Evolutionary conservation across 1,140 invertebrate genomes (phyloP).

Genomic region (Drosophila murphyi): DNA sequence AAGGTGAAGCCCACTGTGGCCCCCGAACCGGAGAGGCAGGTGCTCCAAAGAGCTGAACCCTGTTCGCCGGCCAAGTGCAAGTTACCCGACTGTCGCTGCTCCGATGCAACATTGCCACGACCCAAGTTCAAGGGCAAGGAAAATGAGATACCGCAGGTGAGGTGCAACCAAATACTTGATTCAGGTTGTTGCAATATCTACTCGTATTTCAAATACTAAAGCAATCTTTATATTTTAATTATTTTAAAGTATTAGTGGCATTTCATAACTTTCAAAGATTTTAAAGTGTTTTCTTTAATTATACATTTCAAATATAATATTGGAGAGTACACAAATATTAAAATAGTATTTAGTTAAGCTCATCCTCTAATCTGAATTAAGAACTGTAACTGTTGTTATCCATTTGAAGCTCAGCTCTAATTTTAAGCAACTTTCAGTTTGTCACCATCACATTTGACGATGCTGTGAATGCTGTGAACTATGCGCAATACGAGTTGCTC

Average conservation of each 20-base stretch:
- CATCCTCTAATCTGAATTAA: too few species aligned
- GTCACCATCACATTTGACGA: conserved; percentile 90
- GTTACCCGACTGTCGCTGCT: conserved; percentile 85
- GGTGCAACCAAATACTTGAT: background rate
- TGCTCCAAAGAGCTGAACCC: conserved; percentile 49
- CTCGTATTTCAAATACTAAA: too few species aligned
- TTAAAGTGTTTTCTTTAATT: too few species aligned
- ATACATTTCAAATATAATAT: too few species aligned
- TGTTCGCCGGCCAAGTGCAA: conserved; percentile 76
- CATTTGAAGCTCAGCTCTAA: background rate
- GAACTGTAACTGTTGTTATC: too few species aligned
- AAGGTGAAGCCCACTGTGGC: conserved; percentile 18
- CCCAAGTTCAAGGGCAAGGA: conserved; percentile 71
- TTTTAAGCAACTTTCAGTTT: conserved; percentile 34
- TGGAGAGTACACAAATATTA: too few species aligned
- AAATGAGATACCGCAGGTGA: conserved; percentile 84
- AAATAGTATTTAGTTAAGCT: too few species aligned
- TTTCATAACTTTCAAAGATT: too few species aligned
- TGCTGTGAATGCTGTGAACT: conserved; percentile 88
- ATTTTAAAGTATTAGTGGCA: too few species aligned
- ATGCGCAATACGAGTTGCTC: conserved; percentile 87
- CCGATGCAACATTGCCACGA: conserved; percentile 72
- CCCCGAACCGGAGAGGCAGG: conserved; percentile 7
- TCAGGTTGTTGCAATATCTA: background rate
- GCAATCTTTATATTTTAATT: too few species aligned